Base-by-base conservation (phyloP, 2,113 vertebrate genomes). In the Chamaea fasciata region DNA sequence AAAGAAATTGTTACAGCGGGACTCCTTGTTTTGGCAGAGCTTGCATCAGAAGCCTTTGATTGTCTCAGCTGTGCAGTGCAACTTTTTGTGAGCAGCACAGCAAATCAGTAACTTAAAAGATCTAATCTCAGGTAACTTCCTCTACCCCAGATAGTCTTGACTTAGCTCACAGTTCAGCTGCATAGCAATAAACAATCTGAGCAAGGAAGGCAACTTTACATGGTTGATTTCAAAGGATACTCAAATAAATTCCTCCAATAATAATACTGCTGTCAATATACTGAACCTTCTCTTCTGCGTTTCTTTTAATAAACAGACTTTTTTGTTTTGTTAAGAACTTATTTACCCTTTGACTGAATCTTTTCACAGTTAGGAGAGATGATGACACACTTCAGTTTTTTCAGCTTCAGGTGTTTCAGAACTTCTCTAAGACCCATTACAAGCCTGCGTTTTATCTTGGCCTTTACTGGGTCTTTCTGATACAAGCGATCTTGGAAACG, bases 341-440 rank as follows among this genome's bases (percentile, higher is more conserved):
- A 57, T 4, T 82, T 97, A 99, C 99, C 99, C 98, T 99, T 99
- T 33, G 99, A 98, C 83, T 99, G 98, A 76, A 98, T 99, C 90
- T 99, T 99, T 94, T 99, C 99, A 92, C 99, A 99, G 98, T 99
- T 99, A 62, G 99, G 99, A 52, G 99, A 99, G 96, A 99, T 99
- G 96, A 99, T 97, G 83, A 99, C 97, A 89, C 99, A 99, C 83
- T 99, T 99, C 83, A 99, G 90, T 96, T 99, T 99, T 87, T 97
- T 98, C 81, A 99, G 99, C 90, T 98, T 99, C 89, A 99, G 98
- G 83, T 99, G 99, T 95, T 99, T 99, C 70, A 99, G 97, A 47
- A 99, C 99, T 96, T 99, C 99, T 86, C 99, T 95, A 70, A 99
- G 98, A 37, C 99, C 99, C 99, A 99, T 98, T 60, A 99, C 99